A percentile compares a stretch with the other conserved stretches of the same genome.
Evolutionary conservation across 2,797 vertebrate genomes (phyloP).

Genomic region (Chelon auratus): DNA sequence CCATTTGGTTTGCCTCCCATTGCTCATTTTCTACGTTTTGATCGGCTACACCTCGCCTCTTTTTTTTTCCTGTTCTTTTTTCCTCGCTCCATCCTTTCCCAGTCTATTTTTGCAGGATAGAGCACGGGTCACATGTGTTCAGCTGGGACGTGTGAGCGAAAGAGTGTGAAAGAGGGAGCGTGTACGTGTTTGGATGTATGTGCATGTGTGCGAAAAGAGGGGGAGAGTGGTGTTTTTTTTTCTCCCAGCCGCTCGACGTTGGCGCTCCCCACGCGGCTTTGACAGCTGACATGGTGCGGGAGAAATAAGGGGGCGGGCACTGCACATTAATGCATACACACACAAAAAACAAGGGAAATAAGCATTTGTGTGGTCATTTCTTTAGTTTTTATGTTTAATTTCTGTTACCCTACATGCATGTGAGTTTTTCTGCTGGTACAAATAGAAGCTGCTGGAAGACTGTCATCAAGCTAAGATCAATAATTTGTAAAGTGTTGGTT

Average conservation of each 20-base stretch:
- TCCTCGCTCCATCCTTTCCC: conserved; percentile 14
- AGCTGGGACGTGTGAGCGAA: conserved; percentile 50
- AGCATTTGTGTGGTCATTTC: conserved; percentile 31
- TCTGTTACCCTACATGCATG: conserved; percentile 9
- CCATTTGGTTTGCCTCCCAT: conserved; percentile 18
- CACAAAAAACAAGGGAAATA: conserved; percentile 21
- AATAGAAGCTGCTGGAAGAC: conserved; percentile 31
- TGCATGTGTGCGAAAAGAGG: conserved; percentile 12
- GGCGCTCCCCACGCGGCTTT: conserved; percentile 47
- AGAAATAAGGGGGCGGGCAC: conserved; percentile 57
- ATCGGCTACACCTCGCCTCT: conserved; percentile 17
- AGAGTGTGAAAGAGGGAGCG: conserved; percentile 48
- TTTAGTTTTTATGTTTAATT: conserved; percentile 20
- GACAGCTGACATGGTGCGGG: conserved; percentile 81
- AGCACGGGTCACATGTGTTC: conserved; percentile 55
- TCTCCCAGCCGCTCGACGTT: conserved; percentile 34
- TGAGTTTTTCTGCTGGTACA: conserved; percentile 21
- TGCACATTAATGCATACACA: conserved; percentile 22
- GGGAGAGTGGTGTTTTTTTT: conserved; percentile 27
- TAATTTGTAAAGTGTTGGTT: conserved; percentile 63
- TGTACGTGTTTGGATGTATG: not conserved
- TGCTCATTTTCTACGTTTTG: conserved; percentile 21
- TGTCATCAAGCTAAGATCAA: conserved; percentile 58
- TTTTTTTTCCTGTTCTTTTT: not conserved
- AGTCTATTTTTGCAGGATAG: conserved; percentile 51